These are phyloP conservation scores for Sialis lutaria DNA, from an alignment of 2,888 invertebrate genomes.

Conservation along the genomic window DNA sequence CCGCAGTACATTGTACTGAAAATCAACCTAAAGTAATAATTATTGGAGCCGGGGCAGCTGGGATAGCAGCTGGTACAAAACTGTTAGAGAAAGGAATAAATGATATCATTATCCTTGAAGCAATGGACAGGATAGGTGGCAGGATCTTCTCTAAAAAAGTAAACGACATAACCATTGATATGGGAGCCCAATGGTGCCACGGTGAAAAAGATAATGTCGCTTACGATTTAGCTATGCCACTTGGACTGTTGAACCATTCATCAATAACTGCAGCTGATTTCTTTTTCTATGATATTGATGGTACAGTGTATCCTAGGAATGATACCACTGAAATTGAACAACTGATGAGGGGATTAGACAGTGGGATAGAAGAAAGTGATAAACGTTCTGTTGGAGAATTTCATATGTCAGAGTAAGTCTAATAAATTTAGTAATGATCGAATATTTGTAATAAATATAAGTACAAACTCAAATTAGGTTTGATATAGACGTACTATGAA, in stretches of 20 bases:
- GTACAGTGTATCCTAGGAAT: too few relatives aligned
- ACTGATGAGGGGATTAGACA: too few relatives aligned
- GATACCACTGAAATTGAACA: too few relatives aligned
- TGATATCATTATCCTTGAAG: slow-evolving; percentile 39
- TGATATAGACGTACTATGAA: too few relatives aligned
- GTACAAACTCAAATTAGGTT: too few relatives aligned
- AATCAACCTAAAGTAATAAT: slow-evolving; percentile 17
- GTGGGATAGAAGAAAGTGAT: too few relatives aligned
- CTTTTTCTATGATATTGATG: too few relatives aligned
- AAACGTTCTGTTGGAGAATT: too few relatives aligned
- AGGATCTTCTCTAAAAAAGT: slow-evolving; percentile 34
- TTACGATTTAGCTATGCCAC: slow-evolving; percentile 33
- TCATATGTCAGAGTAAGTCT: too few relatives aligned
- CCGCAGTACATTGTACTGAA: too few relatives aligned
- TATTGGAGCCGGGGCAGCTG: slow-evolving; percentile 24
- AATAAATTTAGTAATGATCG: too few relatives aligned
- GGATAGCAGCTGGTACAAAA: slow-evolving; percentile 22
- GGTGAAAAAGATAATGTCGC: slow-evolving; percentile 43
- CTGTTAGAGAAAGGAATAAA: slow-evolving; percentile 19
- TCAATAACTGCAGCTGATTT: slow-evolving; percentile 1
- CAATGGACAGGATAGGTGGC: slow-evolving; percentile 44
- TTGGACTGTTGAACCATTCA: slow-evolving; percentile 15
- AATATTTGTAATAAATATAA: too few relatives aligned
- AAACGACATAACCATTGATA: slow-evolving; percentile 40
- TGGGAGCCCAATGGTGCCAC: slow-evolving; percentile 68